Base-by-base conservation (phyloP, 2,113 vertebrate genomes). In the Hippocampus abdominalis region DNA sequence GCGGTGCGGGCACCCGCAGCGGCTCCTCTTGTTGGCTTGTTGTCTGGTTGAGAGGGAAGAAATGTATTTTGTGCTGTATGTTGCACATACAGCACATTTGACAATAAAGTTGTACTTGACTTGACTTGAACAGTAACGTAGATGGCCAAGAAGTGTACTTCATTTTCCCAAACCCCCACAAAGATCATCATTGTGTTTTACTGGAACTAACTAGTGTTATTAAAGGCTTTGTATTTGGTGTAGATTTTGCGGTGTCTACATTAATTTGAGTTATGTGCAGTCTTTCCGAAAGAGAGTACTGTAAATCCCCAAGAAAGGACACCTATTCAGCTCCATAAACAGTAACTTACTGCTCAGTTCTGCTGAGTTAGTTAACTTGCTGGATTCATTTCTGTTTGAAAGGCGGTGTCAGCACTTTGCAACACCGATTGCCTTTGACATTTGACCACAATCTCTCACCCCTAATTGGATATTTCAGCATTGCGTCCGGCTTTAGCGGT, bases 401-500 rank as follows among this genome's bases (percentile, higher is more conserved):
- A 66, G 21, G 65, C 39, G 77, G 25, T 64, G 70, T 78, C 73
- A 74, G 75, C 75, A 76, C 61, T 83, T 74, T 82, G 42, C 27
- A 69, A 54, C 64, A 42, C 11, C 36, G 8, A 15, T 48, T 56
- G 29, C 64, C 36, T 70, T 46, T 73, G 57, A 69, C 77, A 74
- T 70, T 54, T 80, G 64, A 83, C 81, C 81, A 72, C 73, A 81
- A 81, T 85, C 81, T 64, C 49, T 64, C 46, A 44, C 42, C 59
- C 51, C 69, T 87, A 76, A 83, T 74, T 72, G 76, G 72, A 80
- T 81, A 51, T 60, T 73, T 13, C 18, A 53, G 60, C 42, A 72
- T 48, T 70, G 66, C 16, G 57, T 79, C 75, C 72, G 70, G 66
- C 73, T 32, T 73, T 72, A 63, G n/a, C 13, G 3, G 23, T 75